Conservation (phyloP, 2,113 vertebrate genomes). For the Ammodytes marinus region DNA sequence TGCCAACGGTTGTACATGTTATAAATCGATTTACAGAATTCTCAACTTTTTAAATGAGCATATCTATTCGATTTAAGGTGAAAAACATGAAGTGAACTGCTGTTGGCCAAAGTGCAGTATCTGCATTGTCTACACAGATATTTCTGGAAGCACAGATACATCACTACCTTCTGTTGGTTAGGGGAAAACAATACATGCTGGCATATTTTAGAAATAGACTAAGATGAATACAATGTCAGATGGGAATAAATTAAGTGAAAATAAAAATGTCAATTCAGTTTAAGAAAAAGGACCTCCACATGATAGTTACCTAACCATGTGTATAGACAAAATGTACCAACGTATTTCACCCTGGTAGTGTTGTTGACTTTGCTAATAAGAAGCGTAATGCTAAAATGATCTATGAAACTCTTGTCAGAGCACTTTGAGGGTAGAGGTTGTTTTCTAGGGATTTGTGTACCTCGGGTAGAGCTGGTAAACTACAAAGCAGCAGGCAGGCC, state of each 20-base stretch:
- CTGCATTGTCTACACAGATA: no score
- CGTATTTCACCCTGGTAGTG: no score
- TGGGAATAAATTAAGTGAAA: background rate
- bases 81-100: background rate
- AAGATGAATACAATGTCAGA: background rate
- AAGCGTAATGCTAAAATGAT: slow-evolving; percentile 5
- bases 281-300: background rate
- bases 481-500: slow-evolving; percentile 57
- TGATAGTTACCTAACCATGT: background rate
- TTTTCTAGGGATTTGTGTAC: slow-evolving; percentile 61
- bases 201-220: background rate
- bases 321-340: background rate
- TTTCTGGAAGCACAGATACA: no score
- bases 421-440: slow-evolving; percentile 1
- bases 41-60: no score
- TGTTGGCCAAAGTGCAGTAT: background rate
- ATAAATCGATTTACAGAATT: background rate
- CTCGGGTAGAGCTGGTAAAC: slow-evolving; percentile 28
- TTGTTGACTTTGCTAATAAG: slow-evolving; percentile 1
- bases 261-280: background rate
- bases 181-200: background rate
- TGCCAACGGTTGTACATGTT: background rate
- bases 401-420: background rate
- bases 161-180: background rate
- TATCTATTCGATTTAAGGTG: no score